Base-by-base conservation (phyloP, 2,113 vertebrate species). In the Butorides virescens region DNA sequence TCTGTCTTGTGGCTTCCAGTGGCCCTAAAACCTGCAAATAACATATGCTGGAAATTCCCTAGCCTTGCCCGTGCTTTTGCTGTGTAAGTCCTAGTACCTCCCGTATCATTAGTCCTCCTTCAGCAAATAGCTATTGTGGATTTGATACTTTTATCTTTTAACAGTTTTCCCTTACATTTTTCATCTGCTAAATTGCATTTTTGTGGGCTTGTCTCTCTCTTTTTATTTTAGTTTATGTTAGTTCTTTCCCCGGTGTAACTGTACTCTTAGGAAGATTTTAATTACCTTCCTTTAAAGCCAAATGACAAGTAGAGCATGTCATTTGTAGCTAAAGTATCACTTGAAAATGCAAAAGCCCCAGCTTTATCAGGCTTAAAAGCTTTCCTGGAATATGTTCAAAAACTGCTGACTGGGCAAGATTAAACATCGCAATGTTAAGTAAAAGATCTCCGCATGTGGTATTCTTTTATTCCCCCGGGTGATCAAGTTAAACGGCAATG, bases 381-480 rank as follows among this genome's bases (percentile, higher is more conserved):
- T 99, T 99, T 99, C 98, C 98, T 99, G 98, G 99, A 99, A 98
- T 83, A 91, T 87, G 97, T 98, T 99, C 98, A 99, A 99, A 97
- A 98, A 96, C 88, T 98, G 98, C 98, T 98, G 98, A 99, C 97
- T 92, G 98, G 95, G 98, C 98, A 98, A 98, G 98, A 98, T 98
- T 97, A 98, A 98, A 98, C 98, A 97, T 92, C 82, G 17, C 97
- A 90, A 92, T 85, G 97, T 39, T 96, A 96, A 97, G 98, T 94
- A 97, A 97, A 96, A 98, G 97, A 98, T 98, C 88, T 96, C 97
- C 50, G 96, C 98, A 97, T 98, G 98, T 98, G 98, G 96, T 95
- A 91, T 75, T 95, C 93, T 72, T 96, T 95, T 23, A 94, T 94
- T 95, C 94, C 94, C 95, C 66, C 1, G 80, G 37, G 96, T 91